phyloP scores from a whole-genome alignment of 2,888 invertebrate species.

The Philopedon plagiatum region DNA sequence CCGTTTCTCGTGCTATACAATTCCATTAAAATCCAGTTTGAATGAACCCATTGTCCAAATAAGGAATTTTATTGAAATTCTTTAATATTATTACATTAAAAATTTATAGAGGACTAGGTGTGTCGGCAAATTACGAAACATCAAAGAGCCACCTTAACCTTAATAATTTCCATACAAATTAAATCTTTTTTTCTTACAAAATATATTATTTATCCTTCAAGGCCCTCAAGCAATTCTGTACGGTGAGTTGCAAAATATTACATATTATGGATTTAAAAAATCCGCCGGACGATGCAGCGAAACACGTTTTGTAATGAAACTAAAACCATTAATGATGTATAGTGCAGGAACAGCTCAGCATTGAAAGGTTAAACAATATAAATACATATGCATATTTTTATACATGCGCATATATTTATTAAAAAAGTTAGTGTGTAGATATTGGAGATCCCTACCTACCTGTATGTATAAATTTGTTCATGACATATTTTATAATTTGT shows the following conservation, averaged over 20 bases:
- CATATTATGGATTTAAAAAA: slow-evolving; percentile 3
- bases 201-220: slow-evolving; percentile 13
- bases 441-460: too few relatives aligned
- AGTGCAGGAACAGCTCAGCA: neutral
- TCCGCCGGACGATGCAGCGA: slow-evolving; percentile 1
- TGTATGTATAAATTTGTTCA: too few relatives aligned
- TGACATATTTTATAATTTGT: too few relatives aligned
- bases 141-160: slow-evolving; percentile 13
- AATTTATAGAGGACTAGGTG: neutral
- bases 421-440: too few relatives aligned
- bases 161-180: slow-evolving; percentile 17
- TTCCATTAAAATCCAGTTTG: too few relatives aligned
- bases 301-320: slow-evolving; percentile 5
- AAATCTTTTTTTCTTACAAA: neutral
- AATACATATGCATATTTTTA: neutral
- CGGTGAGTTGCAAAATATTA: slow-evolving; percentile 28
- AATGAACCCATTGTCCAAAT: too few relatives aligned
- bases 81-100: too few relatives aligned
- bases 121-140: neutral
- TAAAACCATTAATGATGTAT: slow-evolving; percentile 9
- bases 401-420: too few relatives aligned
- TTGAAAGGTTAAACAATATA: neutral
- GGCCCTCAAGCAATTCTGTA: slow-evolving; percentile 20
- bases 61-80: too few relatives aligned
- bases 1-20: too few relatives aligned